phyloP scores from a whole-genome alignment of 1,140 invertebrate genomes.

The Drosophila burlai region DNA sequence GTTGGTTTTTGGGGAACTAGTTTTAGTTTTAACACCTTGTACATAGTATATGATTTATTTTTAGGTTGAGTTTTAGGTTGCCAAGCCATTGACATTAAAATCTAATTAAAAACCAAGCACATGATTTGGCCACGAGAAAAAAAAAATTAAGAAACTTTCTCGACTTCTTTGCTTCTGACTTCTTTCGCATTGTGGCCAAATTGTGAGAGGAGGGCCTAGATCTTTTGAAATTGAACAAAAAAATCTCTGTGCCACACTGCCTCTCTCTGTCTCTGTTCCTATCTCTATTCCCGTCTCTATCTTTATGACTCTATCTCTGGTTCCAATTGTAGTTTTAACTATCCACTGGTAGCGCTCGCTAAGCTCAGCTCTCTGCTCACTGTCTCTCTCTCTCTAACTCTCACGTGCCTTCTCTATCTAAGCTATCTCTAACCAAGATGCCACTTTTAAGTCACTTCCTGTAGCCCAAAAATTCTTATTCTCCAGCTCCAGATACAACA shows the following conservation, averaged over 20 bases:
- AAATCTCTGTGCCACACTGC: conserved; percentile 21
- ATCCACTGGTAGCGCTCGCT: conserved; percentile 58
- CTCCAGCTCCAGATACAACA: conserved; percentile 7
- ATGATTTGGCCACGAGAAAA: conserved; percentile 19
- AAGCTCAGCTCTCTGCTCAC: conserved; percentile 27
- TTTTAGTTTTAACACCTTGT: conserved; percentile 32
- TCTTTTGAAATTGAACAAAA: conserved; percentile 24
- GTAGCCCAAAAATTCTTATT: conserved; percentile 21
- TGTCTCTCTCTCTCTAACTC: conserved; percentile 19
- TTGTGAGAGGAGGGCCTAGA: conserved; percentile 23
- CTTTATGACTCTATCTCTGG: conserved; percentile 20
- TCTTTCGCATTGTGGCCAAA: conserved; percentile 7
- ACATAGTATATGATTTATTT: conserved; percentile 45
- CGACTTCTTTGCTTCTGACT: conserved; percentile 17
- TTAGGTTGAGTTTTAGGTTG: conserved; percentile 27
- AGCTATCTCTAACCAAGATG: conserved; percentile 11
- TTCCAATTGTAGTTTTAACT: conserved; percentile 55
- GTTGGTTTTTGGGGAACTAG: conserved; percentile 8
- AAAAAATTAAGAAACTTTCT: conserved; percentile 15
- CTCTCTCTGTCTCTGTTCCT: conserved; percentile 1
- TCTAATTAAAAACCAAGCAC: conserved; percentile 18
- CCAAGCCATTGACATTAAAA: conserved; percentile 48
- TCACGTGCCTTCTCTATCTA: conserved; percentile 1
- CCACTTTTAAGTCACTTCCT: conserved; percentile 28
- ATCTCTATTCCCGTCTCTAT: conserved; percentile 16